Base-by-base conservation (phyloP, 2,888 invertebrate species). In the Limulus polyphemus region DNA sequence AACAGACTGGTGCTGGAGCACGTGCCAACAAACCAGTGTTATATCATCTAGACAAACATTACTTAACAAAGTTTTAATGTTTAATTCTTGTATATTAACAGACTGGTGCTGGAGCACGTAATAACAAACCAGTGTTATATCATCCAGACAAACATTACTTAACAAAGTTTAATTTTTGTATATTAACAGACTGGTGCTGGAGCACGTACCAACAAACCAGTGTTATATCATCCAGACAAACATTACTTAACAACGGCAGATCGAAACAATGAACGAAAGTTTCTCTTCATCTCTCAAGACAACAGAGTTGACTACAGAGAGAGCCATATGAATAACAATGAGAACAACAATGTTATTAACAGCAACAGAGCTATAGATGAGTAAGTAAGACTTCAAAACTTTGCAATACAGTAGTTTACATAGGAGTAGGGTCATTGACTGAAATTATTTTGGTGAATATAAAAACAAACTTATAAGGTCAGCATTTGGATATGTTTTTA, bases 281-380 rank as follows among this genome's bases (percentile, higher is more conserved):
- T 89, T 77, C 88, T 87, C 9, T 90, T 90, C 77, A 80, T 91
- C 3, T 84, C 88, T 51, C 83, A 86, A n/a, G 88, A 88, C 78
- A 90, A 90, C 49, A 83, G 86, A 70, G 87, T 90, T 55, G 90
- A 91, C 79, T 91, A 91, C 78, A 81, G 90, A 68, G 84, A 88
- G 32, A 49, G 63, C 10, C 47, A 49, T 13, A 60, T 62, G 13
- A 82, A 87, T 62, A 83, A 86, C 72, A 79, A 82, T 62, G 58
- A 64, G 48, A 60, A 64, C 47, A 32, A 32, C 32, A 32, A 32
- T 32, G 32, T 32, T 32, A 32, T 32, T 7, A 32, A 32, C 32
- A 32, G 32, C 32, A 32, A 32, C 32, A 32, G 32, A 32, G 3
- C 32, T 7, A 5, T 32, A 7, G 32, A 32, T 32, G 3, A 32